Evolutionary conservation across 2,888 invertebrate species (phyloP).

Genomic region (Selenia dentaria): DNA sequence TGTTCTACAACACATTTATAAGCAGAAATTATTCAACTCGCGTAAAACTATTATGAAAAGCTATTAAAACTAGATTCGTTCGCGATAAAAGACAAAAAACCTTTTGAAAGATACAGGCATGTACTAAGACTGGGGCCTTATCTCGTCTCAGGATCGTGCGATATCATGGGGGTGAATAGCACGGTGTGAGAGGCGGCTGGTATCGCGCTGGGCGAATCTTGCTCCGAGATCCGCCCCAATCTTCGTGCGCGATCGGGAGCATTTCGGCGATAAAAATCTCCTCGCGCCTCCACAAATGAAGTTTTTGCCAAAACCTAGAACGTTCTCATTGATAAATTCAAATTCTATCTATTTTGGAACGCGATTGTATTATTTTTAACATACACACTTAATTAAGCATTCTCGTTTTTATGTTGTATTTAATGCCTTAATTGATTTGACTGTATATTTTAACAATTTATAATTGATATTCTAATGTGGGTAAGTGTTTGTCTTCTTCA

Average conservation of each 20-base stretch:
- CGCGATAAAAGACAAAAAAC: slow-evolving; percentile 62
- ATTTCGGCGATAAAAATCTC: slow-evolving; percentile 64
- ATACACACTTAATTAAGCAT: too few species aligned
- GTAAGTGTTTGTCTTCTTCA: too few species aligned
- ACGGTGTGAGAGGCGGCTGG: slow-evolving; percentile 32
- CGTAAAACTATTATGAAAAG: slow-evolving; percentile 61
- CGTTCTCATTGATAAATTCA: too few species aligned
- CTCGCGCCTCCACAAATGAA: slow-evolving; percentile 32
- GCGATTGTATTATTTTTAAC: too few species aligned
- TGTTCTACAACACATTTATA: slow-evolving; percentile 1
- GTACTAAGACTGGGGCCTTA: slow-evolving; percentile 48
- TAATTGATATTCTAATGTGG: too few species aligned
- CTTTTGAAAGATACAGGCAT: slow-evolving; percentile 68
- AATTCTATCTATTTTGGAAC: too few species aligned
- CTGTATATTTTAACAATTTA: too few species aligned
- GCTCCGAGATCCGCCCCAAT: slow-evolving; percentile 32
- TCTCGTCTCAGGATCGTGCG: slow-evolving; percentile 54
- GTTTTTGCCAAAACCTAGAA: slow-evolving; percentile 43
- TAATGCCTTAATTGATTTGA: too few species aligned
- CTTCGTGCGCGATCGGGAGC: slow-evolving; percentile 54
- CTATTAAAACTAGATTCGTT: slow-evolving; percentile 65
- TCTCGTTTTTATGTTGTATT: too few species aligned
- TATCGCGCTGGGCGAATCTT: slow-evolving; percentile 39
- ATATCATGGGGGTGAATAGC: slow-evolving; percentile 56
- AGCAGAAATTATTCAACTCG: slow-evolving; percentile 41